phyloP scores from a whole-genome alignment of 2,888 invertebrate species.

The Rhagium mordax region DNA sequence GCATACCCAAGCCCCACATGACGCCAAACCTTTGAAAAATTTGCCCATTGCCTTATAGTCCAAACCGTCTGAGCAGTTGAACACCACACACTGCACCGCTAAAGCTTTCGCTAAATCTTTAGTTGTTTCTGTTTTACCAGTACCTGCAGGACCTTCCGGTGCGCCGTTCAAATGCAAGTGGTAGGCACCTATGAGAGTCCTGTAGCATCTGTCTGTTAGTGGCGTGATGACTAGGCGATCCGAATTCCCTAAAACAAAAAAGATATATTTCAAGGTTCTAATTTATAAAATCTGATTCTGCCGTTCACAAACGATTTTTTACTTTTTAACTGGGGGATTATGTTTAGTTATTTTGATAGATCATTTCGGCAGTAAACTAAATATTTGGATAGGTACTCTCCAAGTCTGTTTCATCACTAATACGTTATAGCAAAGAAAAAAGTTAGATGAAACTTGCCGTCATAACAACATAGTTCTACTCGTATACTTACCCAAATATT shows the following conservation, averaged over 20 bases:
- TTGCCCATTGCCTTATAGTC: conserved; percentile 92
- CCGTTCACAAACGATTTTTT: too few species aligned
- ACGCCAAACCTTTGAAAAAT: conserved; percentile 85
- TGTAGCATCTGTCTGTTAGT: conserved; percentile 84
- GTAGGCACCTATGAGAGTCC: conserved; percentile 88
- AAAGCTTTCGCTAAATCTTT: conserved; percentile 94
- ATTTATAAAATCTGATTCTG: too few species aligned
- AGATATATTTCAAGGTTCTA: too few species aligned
- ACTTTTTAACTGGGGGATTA: too few species aligned
- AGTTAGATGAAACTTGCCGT: too few species aligned
- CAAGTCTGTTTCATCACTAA: too few species aligned
- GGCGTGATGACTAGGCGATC: conserved; percentile 84
- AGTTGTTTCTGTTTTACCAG: conserved; percentile 92
- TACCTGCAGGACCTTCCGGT: conserved; percentile 89
- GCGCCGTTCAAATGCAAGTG: conserved; percentile 89
- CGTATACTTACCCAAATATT: conserved; percentile 78
- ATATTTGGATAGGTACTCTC: too few species aligned
- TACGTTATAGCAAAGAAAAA: too few species aligned
- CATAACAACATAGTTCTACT: too few species aligned
- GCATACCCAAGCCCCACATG: conserved; percentile 90
- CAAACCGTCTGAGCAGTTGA: conserved; percentile 89
- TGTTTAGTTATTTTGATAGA: too few species aligned
- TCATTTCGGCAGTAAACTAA: too few species aligned
- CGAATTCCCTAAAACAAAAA: conserved; percentile 73
- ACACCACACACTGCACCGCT: conserved; percentile 91